Evolutionary conservation across 2,797 vertebrate genomes (phyloP).

Genomic region (Platalea minor): DNA sequence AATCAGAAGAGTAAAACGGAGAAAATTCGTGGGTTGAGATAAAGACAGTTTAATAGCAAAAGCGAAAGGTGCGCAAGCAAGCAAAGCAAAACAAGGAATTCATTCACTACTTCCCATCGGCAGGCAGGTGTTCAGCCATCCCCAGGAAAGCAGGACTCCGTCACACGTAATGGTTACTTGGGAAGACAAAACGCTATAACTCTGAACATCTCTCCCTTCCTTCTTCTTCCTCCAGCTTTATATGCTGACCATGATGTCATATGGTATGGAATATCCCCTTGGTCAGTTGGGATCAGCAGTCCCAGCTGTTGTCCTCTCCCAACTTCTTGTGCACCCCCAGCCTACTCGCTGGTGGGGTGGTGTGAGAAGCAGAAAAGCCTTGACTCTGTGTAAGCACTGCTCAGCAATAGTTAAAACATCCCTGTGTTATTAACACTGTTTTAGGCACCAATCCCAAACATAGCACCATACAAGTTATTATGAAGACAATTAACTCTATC

Average conservation of each 20-base stretch:
- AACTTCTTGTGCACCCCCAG: background rate
- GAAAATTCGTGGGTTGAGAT: background rate
- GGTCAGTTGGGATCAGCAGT: no score
- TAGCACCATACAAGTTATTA: background rate
- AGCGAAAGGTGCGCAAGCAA: fast-evolving
- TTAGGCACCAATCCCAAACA: background rate
- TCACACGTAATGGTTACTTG: fast-evolving
- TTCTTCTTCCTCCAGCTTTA: background rate
- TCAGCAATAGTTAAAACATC: background rate
- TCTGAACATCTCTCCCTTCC: fast-evolving
- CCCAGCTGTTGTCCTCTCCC: no score
- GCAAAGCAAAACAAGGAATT: background rate
- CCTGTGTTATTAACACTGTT: background rate
- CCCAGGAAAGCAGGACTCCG: background rate
- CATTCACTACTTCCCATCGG: fast-evolving
- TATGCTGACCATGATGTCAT: background rate
- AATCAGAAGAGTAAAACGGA: background rate
- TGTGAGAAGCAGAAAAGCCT: background rate
- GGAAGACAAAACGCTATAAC: fast-evolving
- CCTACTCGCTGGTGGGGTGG: fast-evolving
- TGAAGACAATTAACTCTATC: background rate
- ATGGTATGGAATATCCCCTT: background rate
- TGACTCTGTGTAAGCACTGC: background rate
- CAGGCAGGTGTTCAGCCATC: background rate
- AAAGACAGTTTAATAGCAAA: background rate